Evolutionary conservation across 2,113 vertebrate genomes (phyloP), one percentile per base, ranked within the genome.

Genomic region (Diadophis punctatus): DNA sequence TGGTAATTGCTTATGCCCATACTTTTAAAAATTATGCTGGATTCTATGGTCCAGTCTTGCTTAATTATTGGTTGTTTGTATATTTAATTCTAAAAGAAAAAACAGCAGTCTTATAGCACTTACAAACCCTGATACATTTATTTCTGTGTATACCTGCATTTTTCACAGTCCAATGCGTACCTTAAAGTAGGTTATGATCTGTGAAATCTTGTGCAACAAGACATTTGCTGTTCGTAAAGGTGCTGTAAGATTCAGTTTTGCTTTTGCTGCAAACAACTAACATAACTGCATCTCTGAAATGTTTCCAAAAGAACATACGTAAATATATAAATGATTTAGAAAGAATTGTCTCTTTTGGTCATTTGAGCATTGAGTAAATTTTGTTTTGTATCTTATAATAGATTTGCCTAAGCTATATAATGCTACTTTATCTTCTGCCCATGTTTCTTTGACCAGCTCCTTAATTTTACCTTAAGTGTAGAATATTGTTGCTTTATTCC

Each of bases 401-500:
- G 30, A 34, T 74, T 74, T 74, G 30, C n/a, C 63, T 74, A 34
- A 74, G n/a, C 4, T 34, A 34, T 34, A n/a, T 30, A 90, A 91
- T 3, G 20, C 39, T 56, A 18, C 51, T 46, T 86, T 23, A 18
- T 27, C 18, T 43, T 56, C 23, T 90, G 34, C n/a, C 25, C 0
- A 25, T 94, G 3, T 95, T 94, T 25, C 91, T 93, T 63, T 49
- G 86, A 34, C 52, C 51, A 88, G n/a, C 90, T 94, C 84, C 18
- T 11, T 74, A 49, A 25, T 23, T 46, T 46, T 89, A 46, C 1
- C 55, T 46, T 94, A 18, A 92, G 18, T 63, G 14, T 88, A 92
- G 0, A 30, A 12, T 80, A 84, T 90, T 88, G 49, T 48, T 94
- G n/a, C 94, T 96, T 94, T 91, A 94, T 9, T 92, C 92, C 58